These are phyloP conservation scores for Meteorus sp. DNA, from an alignment of 1,140 invertebrate genomes.

Conservation along the genomic window DNA sequence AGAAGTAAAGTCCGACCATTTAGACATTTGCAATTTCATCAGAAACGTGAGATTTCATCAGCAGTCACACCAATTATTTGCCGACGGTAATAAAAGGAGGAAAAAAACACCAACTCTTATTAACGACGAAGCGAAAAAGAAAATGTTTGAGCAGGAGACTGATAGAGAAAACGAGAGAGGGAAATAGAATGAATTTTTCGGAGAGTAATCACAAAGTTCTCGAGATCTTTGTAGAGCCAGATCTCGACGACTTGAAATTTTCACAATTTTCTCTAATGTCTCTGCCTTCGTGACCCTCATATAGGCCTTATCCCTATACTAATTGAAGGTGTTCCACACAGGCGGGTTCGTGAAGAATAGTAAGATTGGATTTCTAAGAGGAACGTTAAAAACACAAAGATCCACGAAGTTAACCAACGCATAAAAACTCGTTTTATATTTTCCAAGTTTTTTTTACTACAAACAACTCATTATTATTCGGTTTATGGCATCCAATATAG, in stretches of 20 bases:
- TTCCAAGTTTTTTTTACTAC: no score
- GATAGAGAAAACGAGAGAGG: neutral
- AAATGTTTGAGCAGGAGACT: neutral
- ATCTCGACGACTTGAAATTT: neutral
- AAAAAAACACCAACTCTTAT: no score
- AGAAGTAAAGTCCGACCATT: no score
- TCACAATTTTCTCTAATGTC: neutral
- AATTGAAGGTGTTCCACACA: conserved; percentile 17
- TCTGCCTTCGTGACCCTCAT: neutral
- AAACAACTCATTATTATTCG: no score
- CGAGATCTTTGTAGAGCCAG: neutral
- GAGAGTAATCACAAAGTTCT: conserved; percentile 1
- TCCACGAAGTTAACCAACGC: no score
- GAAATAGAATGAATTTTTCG: neutral
- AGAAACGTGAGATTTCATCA: no score
- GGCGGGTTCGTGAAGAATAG: neutral
- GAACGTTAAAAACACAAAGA: neutral
- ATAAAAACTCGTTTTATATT: no score
- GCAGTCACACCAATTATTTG: no score
- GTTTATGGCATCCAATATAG: no score
- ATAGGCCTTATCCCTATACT: conserved; percentile 1
- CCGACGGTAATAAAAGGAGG: no score
- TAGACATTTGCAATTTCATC: no score
- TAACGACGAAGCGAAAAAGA: neutral
- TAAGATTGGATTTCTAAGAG: conserved; percentile 24